These are phyloP conservation scores for Lasioglossum calceatum DNA, from an alignment of 2,888 invertebrate genomes.

Conservation along the genomic window DNA sequence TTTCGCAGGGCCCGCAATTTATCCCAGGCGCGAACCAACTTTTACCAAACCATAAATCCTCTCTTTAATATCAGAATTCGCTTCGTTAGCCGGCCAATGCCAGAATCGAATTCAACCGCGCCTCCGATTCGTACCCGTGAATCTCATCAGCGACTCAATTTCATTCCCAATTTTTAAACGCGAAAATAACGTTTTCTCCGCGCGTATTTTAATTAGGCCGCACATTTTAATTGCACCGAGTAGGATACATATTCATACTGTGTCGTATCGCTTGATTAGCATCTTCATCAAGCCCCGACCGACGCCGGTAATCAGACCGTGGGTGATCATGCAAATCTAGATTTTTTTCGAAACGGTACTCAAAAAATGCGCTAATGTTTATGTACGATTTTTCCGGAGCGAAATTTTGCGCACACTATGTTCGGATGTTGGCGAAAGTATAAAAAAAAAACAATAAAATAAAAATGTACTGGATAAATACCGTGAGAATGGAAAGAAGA, in stretches of 20 bases:
- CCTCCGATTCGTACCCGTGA: neutral
- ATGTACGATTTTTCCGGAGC: neutral
- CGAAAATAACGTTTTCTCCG: neutral
- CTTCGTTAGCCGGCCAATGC: neutral
- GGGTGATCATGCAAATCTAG: neutral
- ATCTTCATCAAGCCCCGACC: neutral
- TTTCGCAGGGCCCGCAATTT: neutral
- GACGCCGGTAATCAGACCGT: neutral
- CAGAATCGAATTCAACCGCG: neutral
- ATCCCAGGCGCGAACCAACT: neutral
- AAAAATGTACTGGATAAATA: neutral
- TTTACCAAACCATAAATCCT: neutral
- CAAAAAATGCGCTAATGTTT: neutral
- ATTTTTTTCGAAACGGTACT: neutral
- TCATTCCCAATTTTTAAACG: neutral
- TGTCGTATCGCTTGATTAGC: neutral
- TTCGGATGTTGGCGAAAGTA: neutral
- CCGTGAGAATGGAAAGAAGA: neutral
- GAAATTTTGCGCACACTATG: neutral
- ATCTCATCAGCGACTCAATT: neutral
- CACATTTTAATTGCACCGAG: neutral
- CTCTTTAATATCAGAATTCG: neutral
- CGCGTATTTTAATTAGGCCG: neutral
- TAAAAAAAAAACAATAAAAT: no score
- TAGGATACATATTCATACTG: neutral